Evolutionary conservation across 2,113 vertebrate genomes (phyloP).

Genomic region (Protomyctophum bolini): DNA sequence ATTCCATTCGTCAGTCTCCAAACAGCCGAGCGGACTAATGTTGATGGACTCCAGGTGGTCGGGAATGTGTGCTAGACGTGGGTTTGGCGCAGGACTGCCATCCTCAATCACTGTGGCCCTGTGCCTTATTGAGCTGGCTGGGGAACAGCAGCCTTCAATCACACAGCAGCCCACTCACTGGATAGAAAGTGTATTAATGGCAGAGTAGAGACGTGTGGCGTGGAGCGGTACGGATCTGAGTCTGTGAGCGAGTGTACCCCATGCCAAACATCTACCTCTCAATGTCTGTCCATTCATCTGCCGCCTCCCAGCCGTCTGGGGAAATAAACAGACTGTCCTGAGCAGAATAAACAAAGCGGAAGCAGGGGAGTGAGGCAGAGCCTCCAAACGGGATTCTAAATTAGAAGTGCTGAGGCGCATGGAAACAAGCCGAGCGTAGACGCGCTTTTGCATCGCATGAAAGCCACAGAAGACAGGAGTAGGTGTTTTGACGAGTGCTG

Average conservation of each 20-base stretch:
- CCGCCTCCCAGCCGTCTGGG: neutral
- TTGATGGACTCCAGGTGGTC: slow-evolving; percentile 31
- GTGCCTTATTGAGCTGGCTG: slow-evolving; percentile 17
- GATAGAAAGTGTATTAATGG: slow-evolving; percentile 18
- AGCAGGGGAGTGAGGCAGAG: slow-evolving; percentile 23
- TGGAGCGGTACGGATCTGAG: slow-evolving; percentile 24
- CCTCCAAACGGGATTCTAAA: slow-evolving; percentile 42
- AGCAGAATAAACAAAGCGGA: slow-evolving; percentile 39
- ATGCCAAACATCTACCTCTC: slow-evolving; percentile 41
- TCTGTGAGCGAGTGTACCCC: slow-evolving; percentile 29
- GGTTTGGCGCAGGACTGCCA: slow-evolving; percentile 13
- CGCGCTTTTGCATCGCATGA: slow-evolving; percentile 29
- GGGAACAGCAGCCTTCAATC: slow-evolving; percentile 34
- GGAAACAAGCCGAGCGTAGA: slow-evolving; percentile 25
- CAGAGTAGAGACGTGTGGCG: neutral
- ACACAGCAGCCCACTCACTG: slow-evolving; percentile 11
- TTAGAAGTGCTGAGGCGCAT: slow-evolving; percentile 39
- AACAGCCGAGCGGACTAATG: slow-evolving; percentile 16
- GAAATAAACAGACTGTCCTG: slow-evolving; percentile 52
- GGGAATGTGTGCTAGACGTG: slow-evolving; percentile 27
- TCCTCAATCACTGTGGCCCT: slow-evolving; percentile 15
- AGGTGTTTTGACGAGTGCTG: neutral
- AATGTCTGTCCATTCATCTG: slow-evolving; percentile 38
- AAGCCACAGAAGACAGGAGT: slow-evolving; percentile 22
- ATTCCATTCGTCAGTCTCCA: slow-evolving; percentile 32